These are phyloP conservation scores for Narcine bancroftii DNA, from an alignment of 2,113 vertebrate genomes.

Conservation along the genomic window DNA sequence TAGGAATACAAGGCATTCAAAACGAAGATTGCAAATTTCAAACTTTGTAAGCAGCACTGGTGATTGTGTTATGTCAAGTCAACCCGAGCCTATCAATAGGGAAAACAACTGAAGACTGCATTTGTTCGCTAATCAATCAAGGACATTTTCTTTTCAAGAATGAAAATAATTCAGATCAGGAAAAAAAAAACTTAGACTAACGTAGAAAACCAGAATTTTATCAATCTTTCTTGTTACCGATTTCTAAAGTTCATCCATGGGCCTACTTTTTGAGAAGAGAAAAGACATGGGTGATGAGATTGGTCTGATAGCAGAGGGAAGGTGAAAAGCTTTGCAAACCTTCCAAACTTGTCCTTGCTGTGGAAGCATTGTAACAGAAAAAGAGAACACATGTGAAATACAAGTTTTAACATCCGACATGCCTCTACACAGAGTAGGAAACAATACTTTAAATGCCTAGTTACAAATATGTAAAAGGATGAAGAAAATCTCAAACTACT, in stretches of 20 bases:
- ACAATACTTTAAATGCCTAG: constrained; percentile 26
- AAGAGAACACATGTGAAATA: constrained; percentile 82
- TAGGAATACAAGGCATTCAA: constrained; percentile 45
- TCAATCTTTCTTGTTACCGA: constrained; percentile 48
- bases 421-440: constrained; percentile 43
- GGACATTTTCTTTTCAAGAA: neutral
- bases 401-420: constrained; percentile 60
- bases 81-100: neutral
- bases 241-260: constrained; percentile 44
- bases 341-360: constrained; percentile 99
- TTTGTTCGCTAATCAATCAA: neutral
- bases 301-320: constrained; percentile 83
- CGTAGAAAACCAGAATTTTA: constrained; percentile 34
- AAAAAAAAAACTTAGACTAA: no score
- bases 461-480: constrained; percentile 10
- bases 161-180: neutral
- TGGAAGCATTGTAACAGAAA: constrained; percentile 98
- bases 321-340: constrained; percentile 99
- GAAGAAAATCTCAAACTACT: neutral
- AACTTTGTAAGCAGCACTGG: neutral
- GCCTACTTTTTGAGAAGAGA: constrained; percentile 58
- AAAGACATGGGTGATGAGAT: constrained; percentile 79
- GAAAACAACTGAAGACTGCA: neutral
- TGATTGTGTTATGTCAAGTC: neutral
- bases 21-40: neutral